Evolutionary conservation across 2,888 invertebrate genomes (phyloP).

Genomic region (Strigamia transsilvanica): DNA sequence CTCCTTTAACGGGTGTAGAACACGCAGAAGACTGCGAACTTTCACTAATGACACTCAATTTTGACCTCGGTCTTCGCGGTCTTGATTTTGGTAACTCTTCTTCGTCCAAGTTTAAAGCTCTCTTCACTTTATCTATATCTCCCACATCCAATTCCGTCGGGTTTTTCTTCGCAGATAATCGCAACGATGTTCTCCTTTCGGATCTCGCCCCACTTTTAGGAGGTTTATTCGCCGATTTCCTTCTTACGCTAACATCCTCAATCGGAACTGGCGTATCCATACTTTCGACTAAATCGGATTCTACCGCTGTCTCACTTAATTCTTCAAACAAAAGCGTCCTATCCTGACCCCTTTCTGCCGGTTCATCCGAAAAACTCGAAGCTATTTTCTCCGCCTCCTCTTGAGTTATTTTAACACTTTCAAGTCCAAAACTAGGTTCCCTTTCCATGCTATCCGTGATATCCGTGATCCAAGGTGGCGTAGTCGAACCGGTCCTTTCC

Average conservation of each 20-base stretch:
- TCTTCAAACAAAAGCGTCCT: background rate
- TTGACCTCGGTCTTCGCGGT: background rate
- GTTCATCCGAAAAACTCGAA: background rate
- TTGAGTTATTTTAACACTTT: background rate
- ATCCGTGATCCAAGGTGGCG: background rate
- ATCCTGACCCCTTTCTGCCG: background rate
- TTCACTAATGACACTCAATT: background rate
- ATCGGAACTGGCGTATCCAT: background rate
- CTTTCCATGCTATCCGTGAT: background rate
- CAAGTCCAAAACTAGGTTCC: background rate
- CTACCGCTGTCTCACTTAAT: background rate
- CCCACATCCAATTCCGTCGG: background rate
- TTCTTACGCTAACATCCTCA: background rate
- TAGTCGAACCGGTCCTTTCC: background rate
- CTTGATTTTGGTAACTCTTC: background rate
- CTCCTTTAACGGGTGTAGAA: background rate
- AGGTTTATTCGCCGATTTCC: background rate
- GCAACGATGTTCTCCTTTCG: background rate
- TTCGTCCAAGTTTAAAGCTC: background rate
- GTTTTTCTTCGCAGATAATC: constrained; percentile 13
- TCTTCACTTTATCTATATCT: background rate
- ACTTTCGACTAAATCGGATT: background rate
- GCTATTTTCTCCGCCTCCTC: background rate
- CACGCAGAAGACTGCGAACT: background rate
- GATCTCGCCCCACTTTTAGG: background rate